A percentile compares a stretch with the other conserved stretches of the same genome.
Evolutionary conservation across 2,888 invertebrate species (phyloP).

Genomic region (Netelia fuscicornis): DNA sequence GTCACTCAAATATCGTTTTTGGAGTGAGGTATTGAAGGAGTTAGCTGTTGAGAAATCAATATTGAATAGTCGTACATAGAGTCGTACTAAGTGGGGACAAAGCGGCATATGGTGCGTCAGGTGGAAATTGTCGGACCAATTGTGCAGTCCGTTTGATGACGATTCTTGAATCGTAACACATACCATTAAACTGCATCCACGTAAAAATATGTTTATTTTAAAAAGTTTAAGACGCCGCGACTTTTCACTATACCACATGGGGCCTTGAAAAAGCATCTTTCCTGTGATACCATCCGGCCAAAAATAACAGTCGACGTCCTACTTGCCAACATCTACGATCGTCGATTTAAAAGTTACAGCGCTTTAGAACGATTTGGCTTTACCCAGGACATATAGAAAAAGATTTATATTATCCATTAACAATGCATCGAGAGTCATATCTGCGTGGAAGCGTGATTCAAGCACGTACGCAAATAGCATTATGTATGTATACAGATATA

Average conservation of each 20-base stretch:
- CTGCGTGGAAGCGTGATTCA: slow-evolving; percentile 17
- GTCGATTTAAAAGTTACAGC: no score
- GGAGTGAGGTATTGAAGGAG: no score
- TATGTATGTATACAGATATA: slow-evolving; percentile 16
- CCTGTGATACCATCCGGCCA: neutral
- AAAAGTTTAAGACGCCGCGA: neutral
- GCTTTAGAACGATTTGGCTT: neutral
- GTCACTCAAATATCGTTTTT: no score
- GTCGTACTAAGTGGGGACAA: no score
- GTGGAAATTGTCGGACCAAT: no score
- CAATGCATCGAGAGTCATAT: slow-evolving; percentile 33
- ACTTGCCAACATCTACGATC: no score
- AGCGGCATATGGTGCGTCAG: no score
- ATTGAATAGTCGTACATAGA: no score
- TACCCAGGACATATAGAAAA: slow-evolving; percentile 7
- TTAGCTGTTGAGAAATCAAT: no score
- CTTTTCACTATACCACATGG: neutral
- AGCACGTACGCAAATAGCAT: slow-evolving; percentile 46
- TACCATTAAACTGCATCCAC: no score
- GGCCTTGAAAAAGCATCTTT: neutral
- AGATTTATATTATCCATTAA: slow-evolving; percentile 37
- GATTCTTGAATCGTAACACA: no score
- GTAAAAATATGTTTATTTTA: neutral
- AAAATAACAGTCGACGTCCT: neutral
- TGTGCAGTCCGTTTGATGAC: no score